phyloP scores from a whole-genome alignment of 2,888 invertebrate species.

The Tillus elongatus region DNA sequence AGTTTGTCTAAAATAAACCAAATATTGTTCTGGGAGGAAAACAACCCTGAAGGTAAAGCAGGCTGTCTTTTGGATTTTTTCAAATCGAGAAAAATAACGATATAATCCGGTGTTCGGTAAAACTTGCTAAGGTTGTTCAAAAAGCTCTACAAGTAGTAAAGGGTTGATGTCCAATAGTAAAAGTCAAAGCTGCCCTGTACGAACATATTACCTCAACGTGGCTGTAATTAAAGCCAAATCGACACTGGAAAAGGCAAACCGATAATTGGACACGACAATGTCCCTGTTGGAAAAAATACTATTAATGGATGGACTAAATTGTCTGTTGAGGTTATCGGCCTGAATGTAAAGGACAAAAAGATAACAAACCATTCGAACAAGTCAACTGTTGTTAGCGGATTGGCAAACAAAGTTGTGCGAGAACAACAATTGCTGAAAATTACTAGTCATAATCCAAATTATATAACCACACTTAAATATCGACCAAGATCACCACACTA shows the following conservation, averaged over 20 bases:
- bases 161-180: neutral
- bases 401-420: neutral
- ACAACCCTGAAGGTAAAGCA: too few species aligned
- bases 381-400: neutral
- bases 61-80: too few species aligned
- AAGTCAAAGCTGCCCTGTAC: neutral
- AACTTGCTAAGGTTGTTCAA: slow-evolving; percentile 2
- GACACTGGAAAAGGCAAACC: too few species aligned
- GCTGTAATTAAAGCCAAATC: neutral
- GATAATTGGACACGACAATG: slow-evolving; percentile 3
- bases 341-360: slow-evolving; percentile 1
- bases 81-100: neutral
- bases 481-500: neutral
- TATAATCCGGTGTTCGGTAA: slow-evolving; percentile 2
- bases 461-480: neutral
- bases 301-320: neutral
- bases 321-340: slow-evolving; percentile 1
- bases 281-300: neutral
- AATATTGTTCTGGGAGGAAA: too few species aligned
- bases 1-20: too few species aligned
- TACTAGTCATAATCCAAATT: neutral
- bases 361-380: neutral
- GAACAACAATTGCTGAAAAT: neutral
- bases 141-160: neutral
- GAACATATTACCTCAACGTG: neutral